A percentile compares a stretch with the other conserved stretches of the same genome.
Conservation (phyloP, 2,888 invertebrate species). For the Cheiracanthium punctorium region DNA sequence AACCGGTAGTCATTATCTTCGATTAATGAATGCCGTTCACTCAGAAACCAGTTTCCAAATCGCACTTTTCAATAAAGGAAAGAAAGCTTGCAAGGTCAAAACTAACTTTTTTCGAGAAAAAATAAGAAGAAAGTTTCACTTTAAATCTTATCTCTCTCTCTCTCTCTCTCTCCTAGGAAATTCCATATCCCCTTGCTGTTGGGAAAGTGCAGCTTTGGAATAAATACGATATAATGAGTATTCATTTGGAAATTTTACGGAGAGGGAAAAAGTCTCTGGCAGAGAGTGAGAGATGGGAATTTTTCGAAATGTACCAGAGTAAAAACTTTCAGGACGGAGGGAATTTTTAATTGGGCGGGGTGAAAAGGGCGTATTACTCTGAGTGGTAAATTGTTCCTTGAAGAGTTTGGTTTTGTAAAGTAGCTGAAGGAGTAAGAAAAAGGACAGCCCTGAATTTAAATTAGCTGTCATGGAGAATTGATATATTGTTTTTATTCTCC, state of each 20-base stretch:
- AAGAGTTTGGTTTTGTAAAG: no score
- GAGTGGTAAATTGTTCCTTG: not conserved
- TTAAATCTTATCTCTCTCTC: not conserved
- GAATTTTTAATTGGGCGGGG: not conserved
- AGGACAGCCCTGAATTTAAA: not conserved
- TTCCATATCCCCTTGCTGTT: not conserved
- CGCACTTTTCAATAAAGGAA: slow-evolving; percentile 1
- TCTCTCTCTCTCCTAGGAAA: no score
- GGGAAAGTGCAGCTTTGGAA: not conserved
- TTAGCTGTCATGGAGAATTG: not conserved
- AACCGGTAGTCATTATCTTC: slow-evolving; percentile 7
- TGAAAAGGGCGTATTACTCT: not conserved
- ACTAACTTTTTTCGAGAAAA: not conserved
- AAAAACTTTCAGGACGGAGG: not conserved
- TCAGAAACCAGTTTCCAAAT: slow-evolving; percentile 2
- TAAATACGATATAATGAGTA: slow-evolving; percentile 4
- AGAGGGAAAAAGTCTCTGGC: not conserved
- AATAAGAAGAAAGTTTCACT: no score
- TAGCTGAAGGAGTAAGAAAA: not conserved
- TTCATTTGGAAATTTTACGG: not conserved
- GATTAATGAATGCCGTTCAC: not conserved
- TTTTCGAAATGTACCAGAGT: not conserved
- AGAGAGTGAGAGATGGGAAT: not conserved
- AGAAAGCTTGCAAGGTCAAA: not conserved
- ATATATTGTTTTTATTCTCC: not conserved